phyloP scores from a whole-genome alignment of 2,888 invertebrate species.

The Eilema caniola region DNA sequence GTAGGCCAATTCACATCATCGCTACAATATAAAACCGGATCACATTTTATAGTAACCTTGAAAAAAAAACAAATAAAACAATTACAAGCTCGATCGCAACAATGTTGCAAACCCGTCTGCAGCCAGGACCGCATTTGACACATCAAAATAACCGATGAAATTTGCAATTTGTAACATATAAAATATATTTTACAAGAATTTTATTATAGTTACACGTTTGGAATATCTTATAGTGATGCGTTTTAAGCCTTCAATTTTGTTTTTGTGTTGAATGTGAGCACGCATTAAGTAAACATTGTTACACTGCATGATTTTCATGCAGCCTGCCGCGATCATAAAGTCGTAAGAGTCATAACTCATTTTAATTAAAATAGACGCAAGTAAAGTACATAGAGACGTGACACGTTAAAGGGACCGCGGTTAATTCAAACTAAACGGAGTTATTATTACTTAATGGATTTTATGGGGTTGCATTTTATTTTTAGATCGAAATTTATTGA shows the following conservation, averaged over 20 bases:
- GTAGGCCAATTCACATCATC: conserved; percentile 60
- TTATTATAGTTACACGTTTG: background rate
- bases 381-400: too few species aligned
- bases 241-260: background rate
- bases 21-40: conserved; percentile 60
- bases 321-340: background rate
- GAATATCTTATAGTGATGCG: background rate
- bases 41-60: conserved; percentile 50
- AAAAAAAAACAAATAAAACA: conserved; percentile 71
- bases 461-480: background rate
- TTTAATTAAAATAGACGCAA: background rate
- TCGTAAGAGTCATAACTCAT: background rate
- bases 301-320: background rate
- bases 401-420: too few species aligned
- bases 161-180: background rate
- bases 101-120: conserved; percentile 73
- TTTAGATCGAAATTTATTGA: background rate
- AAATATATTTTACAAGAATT: background rate
- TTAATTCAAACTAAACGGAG: background rate
- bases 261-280: background rate
- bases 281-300: background rate
- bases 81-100: conserved; percentile 66
- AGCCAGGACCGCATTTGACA: conserved; percentile 61
- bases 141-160: conserved; percentile 25
- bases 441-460: background rate